Evolutionary conservation across 2,888 invertebrate genomes (phyloP), one percentile per base, ranked within the genome.

Genomic region (Bellardia pandia): DNA sequence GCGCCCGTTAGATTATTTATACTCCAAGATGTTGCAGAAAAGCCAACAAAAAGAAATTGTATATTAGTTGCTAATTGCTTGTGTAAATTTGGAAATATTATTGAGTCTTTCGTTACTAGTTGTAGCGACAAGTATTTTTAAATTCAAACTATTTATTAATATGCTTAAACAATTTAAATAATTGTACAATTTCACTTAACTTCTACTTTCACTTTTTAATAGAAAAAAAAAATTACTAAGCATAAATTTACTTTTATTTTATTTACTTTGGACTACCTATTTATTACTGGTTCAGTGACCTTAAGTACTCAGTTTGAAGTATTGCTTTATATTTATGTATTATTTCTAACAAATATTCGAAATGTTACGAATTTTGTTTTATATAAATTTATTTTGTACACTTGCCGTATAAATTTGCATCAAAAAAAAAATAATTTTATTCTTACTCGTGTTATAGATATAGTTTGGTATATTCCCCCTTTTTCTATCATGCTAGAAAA

Each of bases 151-250:
- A 30, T 51, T 48, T 30, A 30, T 11, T 58, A 11, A 58, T 30
- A 7, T 51, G 51, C 13, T 33, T 58, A 13, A 30, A 30, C 11
- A 48, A 40, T 77, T 45, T 40, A 56, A 66, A 72, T 40, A 37
- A n/a, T 3, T n/a, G 6, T 2, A 30, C 30, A 85, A 74, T 84
- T 79, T 85, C 78, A 42, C 62, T 85, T 72, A 23, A 33, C 40
- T 78, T 60, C 4, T 23, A 53, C 74, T 85, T 85, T 85, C 79
- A 53, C 40, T 79, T 79, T 74, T 14, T 40, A 23, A 0, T 37
- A 37, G 5, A 6, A 37, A 4, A 37, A 37, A 37, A 33, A 37
- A 37, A 5, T 37, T 2, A 37, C 4, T 37, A 37, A 37, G 6
- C 37, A 37, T 1, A 37, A 5, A 37, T 37, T 37, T 37, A 37